Evolutionary conservation across 2,888 invertebrate species (phyloP).

Genomic region (Ochropleura plecta): DNA sequence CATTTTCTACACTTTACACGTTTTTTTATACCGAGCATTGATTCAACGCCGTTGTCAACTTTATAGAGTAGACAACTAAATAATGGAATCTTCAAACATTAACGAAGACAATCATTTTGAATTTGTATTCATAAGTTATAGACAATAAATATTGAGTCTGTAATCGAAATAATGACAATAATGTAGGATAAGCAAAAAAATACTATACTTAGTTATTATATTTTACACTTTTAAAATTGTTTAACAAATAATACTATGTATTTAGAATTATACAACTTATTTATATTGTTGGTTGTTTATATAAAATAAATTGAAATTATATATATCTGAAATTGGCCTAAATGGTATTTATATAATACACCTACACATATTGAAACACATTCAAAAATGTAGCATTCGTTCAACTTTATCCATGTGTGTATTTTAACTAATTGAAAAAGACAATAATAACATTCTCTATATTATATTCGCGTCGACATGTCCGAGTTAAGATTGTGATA

Average conservation of each 20-base stretch:
- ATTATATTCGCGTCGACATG: slow-evolving; percentile 61
- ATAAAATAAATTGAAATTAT: slow-evolving; percentile 32
- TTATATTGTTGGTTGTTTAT: slow-evolving; percentile 53
- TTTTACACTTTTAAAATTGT: slow-evolving; percentile 51
- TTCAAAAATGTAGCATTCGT: slow-evolving; percentile 52
- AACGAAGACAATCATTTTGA: slow-evolving; percentile 57
- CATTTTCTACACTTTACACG: slow-evolving; percentile 26
- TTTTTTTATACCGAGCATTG: slow-evolving; percentile 36
- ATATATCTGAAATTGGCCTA: slow-evolving; percentile 39
- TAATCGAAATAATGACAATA: slow-evolving; percentile 59
- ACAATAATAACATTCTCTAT: slow-evolving; percentile 25
- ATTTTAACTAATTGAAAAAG: slow-evolving; percentile 20
- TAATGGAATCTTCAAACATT: slow-evolving; percentile 18
- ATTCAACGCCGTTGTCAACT: slow-evolving; percentile 16
- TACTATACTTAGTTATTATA: slow-evolving; percentile 21
- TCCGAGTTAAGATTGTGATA: slow-evolving; percentile 77
- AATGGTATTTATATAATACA: slow-evolving; percentile 8
- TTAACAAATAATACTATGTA: slow-evolving; percentile 35
- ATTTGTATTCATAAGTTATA: slow-evolving; percentile 48
- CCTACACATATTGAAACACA: slow-evolving; percentile 26
- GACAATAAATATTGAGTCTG: slow-evolving; percentile 63
- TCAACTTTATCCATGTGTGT: slow-evolving; percentile 51
- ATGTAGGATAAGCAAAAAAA: slow-evolving; percentile 58
- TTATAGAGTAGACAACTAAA: slow-evolving; percentile 18
- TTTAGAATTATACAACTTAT: slow-evolving; percentile 47